Conservation (phyloP, 1,140 invertebrate genomes). For the Camponotus vicinus region DNA sequence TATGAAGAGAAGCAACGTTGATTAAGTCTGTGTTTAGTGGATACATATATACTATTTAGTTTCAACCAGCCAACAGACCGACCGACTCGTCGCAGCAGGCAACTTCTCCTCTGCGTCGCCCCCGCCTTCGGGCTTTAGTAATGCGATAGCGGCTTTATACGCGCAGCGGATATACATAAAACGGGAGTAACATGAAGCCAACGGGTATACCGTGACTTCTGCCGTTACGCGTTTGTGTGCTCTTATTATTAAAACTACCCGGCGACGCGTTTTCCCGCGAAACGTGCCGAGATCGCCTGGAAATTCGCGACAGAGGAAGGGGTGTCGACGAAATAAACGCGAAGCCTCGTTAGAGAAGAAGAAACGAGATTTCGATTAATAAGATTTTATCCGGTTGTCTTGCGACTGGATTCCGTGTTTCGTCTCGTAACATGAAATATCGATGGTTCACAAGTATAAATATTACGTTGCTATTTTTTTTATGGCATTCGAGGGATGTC, state of each 20-base stretch:
- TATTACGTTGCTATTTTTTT: no score
- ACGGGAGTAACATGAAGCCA: slow-evolving; percentile 70
- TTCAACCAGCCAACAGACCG: background rate
- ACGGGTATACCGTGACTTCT: slow-evolving; percentile 50
- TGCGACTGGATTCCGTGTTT: no score
- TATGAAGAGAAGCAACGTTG: background rate
- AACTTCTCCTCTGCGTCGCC: background rate
- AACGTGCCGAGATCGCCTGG: slow-evolving; percentile 14
- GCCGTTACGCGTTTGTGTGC: slow-evolving; percentile 39
- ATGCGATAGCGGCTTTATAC: slow-evolving; percentile 56
- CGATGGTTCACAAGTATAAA: no score
- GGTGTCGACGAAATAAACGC: no score
- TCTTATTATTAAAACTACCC: slow-evolving; percentile 48
- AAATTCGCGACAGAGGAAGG: slow-evolving; percentile 22
- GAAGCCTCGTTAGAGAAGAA: background rate
- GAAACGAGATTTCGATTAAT: background rate
- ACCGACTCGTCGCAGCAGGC: slow-evolving; percentile 19
- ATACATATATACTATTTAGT: slow-evolving; percentile 12
- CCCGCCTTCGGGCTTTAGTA: slow-evolving; percentile 38
- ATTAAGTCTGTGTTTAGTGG: background rate
- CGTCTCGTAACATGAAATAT: no score
- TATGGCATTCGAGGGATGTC: no score
- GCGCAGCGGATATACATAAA: slow-evolving; percentile 46
- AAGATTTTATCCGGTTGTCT: no score
- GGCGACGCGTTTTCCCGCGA: slow-evolving; percentile 18